Evolutionary conservation across 2,888 invertebrate genomes (phyloP), one percentile per base, ranked within the genome.

Genomic region (Drosophila ustulata): DNA sequence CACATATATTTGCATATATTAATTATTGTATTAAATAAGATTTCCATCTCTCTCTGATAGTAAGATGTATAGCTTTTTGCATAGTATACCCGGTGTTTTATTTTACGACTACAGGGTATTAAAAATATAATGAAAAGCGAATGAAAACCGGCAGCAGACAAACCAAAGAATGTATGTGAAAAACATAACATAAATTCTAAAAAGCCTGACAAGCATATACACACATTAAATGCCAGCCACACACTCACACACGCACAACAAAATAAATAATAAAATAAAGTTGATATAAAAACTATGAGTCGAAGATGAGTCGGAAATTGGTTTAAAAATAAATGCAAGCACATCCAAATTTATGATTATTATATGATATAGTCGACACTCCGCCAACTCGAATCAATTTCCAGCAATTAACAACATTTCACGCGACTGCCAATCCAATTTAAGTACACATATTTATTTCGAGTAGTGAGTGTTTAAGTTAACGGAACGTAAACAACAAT

Each of bases 141-240:
- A 72, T 66, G 78, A 80, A 81, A 71, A 75, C 51, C 66, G 65
- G 63, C 68, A 67, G 72, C 80, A 78, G 78, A 87, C 84, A 79
- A 83, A 82, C 79, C 78, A 57, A 77, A 66, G 83, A 87, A 82
- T 88, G 81, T 88, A 86, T 88, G 78, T 82, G 72, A 75, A 75
- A 72, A 86, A 81, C 82, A 85, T 84, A 85, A 82, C 84, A 85
- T 85, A 85, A 88, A 85, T 85, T 85, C 74, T 76, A 70, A 87
- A 80, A 82, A 73, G 71, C 69, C 80, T 82, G 85, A 85, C 85
- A 85, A 88, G 74, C 86, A 83, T 71, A 86, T 82, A 75, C 73
- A 75, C 49, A 72, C 73, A 75, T 76, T 57, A 68, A 72, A 78
- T 67, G 64, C 62, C 53, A 41, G 39, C 39, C 56, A 59, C 51